These are phyloP conservation scores for Orycteropus afer DNA, from an alignment of 2,113 vertebrate species.

Conservation along the genomic window DNA sequence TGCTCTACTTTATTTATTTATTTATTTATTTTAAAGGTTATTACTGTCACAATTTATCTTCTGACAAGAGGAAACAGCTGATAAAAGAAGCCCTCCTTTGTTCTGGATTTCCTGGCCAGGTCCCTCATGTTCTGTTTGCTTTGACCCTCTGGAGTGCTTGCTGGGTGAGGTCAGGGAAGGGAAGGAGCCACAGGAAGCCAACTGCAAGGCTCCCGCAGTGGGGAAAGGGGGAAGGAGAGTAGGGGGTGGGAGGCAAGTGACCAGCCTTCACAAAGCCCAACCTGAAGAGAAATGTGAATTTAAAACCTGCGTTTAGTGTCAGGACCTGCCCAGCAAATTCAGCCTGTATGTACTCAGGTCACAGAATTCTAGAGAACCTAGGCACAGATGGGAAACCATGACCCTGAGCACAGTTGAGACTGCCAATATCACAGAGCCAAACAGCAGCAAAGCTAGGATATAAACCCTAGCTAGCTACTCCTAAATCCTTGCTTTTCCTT, in stretches of 20 bases:
- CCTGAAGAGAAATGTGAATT: not conserved
- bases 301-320: not conserved
- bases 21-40: not conserved
- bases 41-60: constrained; percentile 66
- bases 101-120: constrained; percentile 76
- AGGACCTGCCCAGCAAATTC: not conserved
- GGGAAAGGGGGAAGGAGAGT: not conserved
- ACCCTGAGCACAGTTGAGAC: not conserved
- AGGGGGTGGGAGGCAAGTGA: accelerated
- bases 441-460: not conserved
- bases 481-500: not conserved
- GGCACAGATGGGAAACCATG: not conserved
- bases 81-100: constrained; percentile 83
- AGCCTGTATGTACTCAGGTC: not conserved
- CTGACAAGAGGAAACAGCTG: constrained; percentile 83
- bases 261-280: not conserved
- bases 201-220: not conserved
- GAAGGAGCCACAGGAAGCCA: constrained; percentile 64
- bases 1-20: not conserved
- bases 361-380: not conserved
- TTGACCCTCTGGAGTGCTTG: constrained; percentile 71
- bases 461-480: not conserved
- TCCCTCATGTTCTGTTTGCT: constrained; percentile 80
- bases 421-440: not conserved
- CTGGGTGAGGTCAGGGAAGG: constrained; percentile 64